Conservation (phyloP, 2,797 vertebrate species). For the Pelodytes ibericus region DNA sequence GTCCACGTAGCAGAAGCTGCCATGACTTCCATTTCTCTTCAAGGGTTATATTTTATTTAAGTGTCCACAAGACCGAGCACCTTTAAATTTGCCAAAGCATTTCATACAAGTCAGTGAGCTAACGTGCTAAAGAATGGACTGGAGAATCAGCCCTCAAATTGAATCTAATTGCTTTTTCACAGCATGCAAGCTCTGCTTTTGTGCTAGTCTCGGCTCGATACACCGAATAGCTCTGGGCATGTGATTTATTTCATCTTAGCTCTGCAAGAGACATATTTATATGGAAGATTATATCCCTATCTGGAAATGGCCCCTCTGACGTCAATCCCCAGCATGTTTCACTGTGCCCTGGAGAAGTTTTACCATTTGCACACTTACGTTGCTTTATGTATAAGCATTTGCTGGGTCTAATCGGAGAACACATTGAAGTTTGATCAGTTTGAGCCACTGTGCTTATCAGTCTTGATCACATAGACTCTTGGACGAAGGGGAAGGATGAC, state of each 20-base stretch:
- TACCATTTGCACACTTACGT: constrained; percentile 59
- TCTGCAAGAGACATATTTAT: constrained; percentile 64
- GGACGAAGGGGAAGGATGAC: too few species aligned
- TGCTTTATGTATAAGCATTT: constrained; percentile 8
- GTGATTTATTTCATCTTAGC: constrained; percentile 46
- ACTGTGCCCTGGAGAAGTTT: constrained; percentile 58
- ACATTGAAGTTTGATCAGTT: too few species aligned
- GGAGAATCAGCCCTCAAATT: constrained; percentile 15
- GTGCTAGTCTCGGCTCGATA: constrained; percentile 27
- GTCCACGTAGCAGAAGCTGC: too few species aligned
- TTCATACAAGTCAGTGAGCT: constrained; percentile 21
- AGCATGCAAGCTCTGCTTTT: constrained; percentile 30
- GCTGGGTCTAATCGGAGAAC: too few species aligned
- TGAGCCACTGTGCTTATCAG: too few species aligned
- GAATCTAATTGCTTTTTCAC: constrained; percentile 47
- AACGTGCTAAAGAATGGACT: background rate
- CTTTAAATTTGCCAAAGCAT: constrained; percentile 22
- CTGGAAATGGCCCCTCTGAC: constrained; percentile 62
- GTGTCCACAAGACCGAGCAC: background rate
- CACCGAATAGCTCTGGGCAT: constrained; percentile 22
- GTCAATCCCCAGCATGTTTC: constrained; percentile 61
- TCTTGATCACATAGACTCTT: too few species aligned
- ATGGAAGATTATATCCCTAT: constrained; percentile 63
- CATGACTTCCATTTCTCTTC: too few species aligned
- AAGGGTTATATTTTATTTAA: background rate